phyloP scores from a whole-genome alignment of 2,888 invertebrate genomes.

The Drosophila leonis region DNA sequence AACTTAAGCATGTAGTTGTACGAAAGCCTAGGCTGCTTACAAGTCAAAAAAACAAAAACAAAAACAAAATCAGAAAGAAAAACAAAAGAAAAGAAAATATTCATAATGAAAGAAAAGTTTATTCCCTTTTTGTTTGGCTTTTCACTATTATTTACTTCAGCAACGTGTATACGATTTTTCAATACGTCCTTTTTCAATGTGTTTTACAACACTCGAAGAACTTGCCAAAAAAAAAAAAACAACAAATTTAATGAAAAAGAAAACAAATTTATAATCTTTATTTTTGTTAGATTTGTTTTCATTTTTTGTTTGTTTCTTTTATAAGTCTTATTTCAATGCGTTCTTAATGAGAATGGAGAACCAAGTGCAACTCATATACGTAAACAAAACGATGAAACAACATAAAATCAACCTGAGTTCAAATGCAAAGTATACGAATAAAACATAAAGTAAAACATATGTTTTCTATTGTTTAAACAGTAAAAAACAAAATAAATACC shows the following conservation, averaged over 20 bases:
- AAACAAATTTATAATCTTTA: constrained; percentile 37
- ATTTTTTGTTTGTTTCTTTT: constrained; percentile 31
- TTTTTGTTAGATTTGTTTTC: constrained; percentile 50
- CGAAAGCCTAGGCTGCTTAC: constrained; percentile 70
- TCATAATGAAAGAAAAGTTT: constrained; percentile 40
- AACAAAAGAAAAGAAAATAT: constrained; percentile 7
- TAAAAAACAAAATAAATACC: constrained; percentile 47
- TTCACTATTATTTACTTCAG: constrained; percentile 58
- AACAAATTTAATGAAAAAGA: constrained; percentile 11
- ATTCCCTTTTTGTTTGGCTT: constrained; percentile 54
- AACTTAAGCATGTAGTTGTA: constrained; percentile 62
- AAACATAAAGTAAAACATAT: constrained; percentile 71
- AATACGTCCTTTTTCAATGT: constrained; percentile 77
- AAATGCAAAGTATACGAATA: constrained; percentile 86
- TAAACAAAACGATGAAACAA: constrained; percentile 64
- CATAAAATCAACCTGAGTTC: constrained; percentile 85
- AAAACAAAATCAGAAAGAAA: constrained; percentile 23
- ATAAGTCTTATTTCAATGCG: constrained; percentile 41
- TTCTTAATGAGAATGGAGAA: constrained; percentile 49
- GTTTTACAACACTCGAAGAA: constrained; percentile 69
- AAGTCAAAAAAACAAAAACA: constrained; percentile 26
- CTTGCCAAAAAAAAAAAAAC: constrained; percentile 72
- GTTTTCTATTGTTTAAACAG: constrained; percentile 69
- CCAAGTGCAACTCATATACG: constrained; percentile 77
- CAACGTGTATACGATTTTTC: constrained; percentile 79